These are phyloP conservation scores for Drosophila aff. DNA, from an alignment of 1,140 invertebrate species.

Conservation along the genomic window DNA sequence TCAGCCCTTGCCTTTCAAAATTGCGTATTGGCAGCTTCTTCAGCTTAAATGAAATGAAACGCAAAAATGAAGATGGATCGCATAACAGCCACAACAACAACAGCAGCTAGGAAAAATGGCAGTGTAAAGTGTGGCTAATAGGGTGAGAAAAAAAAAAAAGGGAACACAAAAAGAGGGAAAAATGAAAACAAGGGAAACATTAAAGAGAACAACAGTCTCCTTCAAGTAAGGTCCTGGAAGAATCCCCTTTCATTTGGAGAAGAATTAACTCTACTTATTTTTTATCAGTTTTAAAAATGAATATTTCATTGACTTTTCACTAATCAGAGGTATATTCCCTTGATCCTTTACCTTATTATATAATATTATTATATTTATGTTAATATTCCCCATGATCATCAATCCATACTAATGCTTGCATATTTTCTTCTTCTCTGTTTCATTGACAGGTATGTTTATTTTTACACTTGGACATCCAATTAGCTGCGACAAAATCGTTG, in stretches of 20 bases:
- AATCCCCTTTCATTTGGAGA: background rate
- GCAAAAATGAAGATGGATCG: slow-evolving; percentile 79
- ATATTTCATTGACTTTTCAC: background rate
- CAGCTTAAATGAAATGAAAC: slow-evolving; percentile 60
- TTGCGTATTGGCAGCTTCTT: slow-evolving; percentile 43
- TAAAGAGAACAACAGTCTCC: background rate
- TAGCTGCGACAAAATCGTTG: slow-evolving; percentile 30
- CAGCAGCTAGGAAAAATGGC: background rate
- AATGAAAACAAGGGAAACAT: background rate
- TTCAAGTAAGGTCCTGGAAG: background rate
- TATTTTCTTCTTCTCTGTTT: slow-evolving; percentile 16
- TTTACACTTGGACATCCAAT: slow-evolving; percentile 42
- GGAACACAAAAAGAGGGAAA: background rate
- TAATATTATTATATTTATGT: background rate
- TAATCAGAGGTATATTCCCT: background rate
- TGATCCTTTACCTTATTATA: background rate
- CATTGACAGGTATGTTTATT: slow-evolving; percentile 55
- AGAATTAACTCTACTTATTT: background rate
- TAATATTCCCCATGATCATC: background rate
- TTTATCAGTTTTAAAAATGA: background rate
- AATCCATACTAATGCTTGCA: background rate
- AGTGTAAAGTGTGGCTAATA: slow-evolving; percentile 27
- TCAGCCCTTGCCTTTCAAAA: slow-evolving; percentile 24
- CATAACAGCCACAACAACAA: slow-evolving; percentile 52
- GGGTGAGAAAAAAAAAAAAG: background rate